These are phyloP conservation scores for Peribatodes rhomboidaria DNA, from an alignment of 2,888 invertebrate species.

Conservation along the genomic window DNA sequence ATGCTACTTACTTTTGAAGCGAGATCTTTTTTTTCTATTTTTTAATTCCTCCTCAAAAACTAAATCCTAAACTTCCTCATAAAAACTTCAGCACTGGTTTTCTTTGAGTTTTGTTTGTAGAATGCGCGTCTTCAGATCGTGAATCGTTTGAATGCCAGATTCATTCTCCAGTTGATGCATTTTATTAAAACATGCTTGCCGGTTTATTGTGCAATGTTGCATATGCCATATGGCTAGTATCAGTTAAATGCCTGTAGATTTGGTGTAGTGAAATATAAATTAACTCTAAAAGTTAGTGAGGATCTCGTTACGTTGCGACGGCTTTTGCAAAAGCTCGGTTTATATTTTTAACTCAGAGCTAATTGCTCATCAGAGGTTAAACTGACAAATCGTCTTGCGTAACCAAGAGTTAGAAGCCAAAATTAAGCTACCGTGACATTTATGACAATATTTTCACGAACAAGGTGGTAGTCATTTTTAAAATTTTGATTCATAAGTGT, in stretches of 20 bases:
- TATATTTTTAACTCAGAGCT: no score
- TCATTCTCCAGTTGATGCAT: constrained; percentile 61
- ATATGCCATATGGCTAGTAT: constrained; percentile 6
- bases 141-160: constrained; percentile 69
- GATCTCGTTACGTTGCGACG: neutral
- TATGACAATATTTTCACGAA: no score
- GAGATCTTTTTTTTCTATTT: no score
- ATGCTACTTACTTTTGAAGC: no score
- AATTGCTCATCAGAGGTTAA: no score
- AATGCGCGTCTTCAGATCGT: constrained; percentile 61
- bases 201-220: constrained; percentile 31
- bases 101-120: constrained; percentile 62
- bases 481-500: no score
- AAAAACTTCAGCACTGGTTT: constrained; percentile 8
- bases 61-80: neutral
- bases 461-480: no score
- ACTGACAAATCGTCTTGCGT: no score
- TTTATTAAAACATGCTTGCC: constrained; percentile 50
- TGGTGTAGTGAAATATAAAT: neutral
- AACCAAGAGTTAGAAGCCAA: no score
- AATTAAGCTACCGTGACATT: no score
- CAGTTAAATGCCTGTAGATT: neutral
- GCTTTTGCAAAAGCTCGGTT: neutral
- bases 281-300: constrained; percentile 10
- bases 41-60: neutral